Percentiles rank a stretch among this genome's conserved stretches.
Evolutionary conservation across 2,113 vertebrate genomes (phyloP).

Genomic region (Alethe diademata): DNA sequence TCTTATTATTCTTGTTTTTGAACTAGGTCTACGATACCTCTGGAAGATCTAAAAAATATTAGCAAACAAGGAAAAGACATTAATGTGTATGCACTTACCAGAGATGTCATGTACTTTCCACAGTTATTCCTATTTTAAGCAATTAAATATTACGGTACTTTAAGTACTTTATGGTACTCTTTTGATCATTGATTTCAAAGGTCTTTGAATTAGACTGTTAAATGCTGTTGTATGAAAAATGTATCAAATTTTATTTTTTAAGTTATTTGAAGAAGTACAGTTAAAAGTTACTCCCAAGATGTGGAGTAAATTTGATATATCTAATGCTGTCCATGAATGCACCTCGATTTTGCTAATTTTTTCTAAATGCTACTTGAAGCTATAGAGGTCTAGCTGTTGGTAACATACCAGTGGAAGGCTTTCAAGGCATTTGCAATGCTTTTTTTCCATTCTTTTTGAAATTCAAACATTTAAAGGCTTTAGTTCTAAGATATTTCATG

Average conservation of each 20-base stretch:
- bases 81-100: neutral
- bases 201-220: neutral
- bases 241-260: neutral
- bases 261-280: neutral
- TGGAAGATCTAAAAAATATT: neutral
- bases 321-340: neutral
- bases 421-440: neutral
- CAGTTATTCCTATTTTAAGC: neutral
- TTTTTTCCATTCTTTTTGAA: neutral
- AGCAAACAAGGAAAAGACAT: neutral
- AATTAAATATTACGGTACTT: neutral
- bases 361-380: neutral
- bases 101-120: neutral
- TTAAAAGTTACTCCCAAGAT: neutral
- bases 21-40: neutral
- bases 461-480: neutral
- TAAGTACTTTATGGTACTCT: neutral
- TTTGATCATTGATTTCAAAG: neutral
- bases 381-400: neutral
- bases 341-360: neutral
- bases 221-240: neutral
- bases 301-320: neutral
- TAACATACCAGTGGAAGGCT: neutral
- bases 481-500: neutral
- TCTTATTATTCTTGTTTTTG: neutral